A percentile compares a stretch with the other conserved stretches of the same genome.
Evolutionary conservation across 2,113 vertebrate genomes (phyloP).

Genomic region (Poeciliopsis prolifica): DNA sequence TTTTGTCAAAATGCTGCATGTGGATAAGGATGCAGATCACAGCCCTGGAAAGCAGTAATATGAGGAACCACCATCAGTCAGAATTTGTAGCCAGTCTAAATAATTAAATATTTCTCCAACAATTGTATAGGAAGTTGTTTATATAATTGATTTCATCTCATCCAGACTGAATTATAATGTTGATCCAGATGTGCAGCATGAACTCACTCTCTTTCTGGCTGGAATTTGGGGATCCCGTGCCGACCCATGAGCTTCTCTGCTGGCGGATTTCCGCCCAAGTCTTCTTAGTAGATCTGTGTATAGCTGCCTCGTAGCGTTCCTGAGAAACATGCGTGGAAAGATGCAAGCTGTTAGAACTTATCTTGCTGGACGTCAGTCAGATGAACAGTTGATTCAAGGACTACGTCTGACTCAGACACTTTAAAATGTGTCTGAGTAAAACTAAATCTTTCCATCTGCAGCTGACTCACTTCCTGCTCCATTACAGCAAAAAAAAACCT

Average conservation of each 20-base stretch:
- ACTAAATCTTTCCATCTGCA: conserved; percentile 17
- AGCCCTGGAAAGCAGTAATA: neutral
- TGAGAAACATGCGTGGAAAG: conserved; percentile 48
- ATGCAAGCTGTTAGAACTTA: neutral
- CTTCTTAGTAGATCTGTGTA: conserved; percentile 92
- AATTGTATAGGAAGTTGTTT: neutral
- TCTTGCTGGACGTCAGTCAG: neutral
- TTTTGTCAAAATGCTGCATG: neutral
- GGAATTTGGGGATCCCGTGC: conserved; percentile 86
- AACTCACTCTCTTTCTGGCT: conserved; percentile 89
- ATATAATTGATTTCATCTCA: neutral
- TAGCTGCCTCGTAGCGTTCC: conserved; percentile 95
- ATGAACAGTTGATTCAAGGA: neutral
- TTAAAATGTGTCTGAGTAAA: conserved; percentile 2
- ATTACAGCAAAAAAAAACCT: neutral
- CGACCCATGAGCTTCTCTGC: conserved; percentile 96
- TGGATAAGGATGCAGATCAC: neutral
- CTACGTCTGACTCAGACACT: neutral
- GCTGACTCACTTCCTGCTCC: neutral
- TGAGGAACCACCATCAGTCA: neutral
- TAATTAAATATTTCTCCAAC: neutral
- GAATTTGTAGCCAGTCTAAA: neutral
- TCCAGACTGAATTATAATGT: neutral
- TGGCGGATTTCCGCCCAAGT: conserved; percentile 97
- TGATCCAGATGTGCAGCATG: neutral